phyloP scores from a whole-genome alignment of 2,797 vertebrate species.

The Halcyon leucocephala region DNA sequence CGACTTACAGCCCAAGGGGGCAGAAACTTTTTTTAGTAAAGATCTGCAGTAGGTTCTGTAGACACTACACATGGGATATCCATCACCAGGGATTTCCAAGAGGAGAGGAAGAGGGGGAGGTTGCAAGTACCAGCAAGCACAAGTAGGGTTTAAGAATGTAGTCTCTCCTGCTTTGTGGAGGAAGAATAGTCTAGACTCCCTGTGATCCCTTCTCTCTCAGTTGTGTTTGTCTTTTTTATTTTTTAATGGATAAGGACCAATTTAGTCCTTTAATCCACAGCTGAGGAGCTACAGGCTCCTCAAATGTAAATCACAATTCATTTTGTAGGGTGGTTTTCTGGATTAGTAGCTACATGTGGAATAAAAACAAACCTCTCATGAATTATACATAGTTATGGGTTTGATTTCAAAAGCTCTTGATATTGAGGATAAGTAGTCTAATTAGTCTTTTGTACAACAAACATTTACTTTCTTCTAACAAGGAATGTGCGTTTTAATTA shows the following conservation, averaged over 20 bases:
- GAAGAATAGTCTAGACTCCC: not conserved
- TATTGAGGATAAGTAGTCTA: not conserved
- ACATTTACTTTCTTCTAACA: not conserved
- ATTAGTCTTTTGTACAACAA: constrained; percentile 8
- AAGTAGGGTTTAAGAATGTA: not conserved
- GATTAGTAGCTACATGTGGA: not conserved
- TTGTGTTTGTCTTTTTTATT: not conserved
- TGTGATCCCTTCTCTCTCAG: not conserved
- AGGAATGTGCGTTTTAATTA: not conserved
- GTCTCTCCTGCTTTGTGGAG: not conserved
- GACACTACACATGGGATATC: not conserved
- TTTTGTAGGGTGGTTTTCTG: not conserved
- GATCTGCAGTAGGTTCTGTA: not conserved
- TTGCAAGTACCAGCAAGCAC: not conserved
- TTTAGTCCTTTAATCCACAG: not conserved
- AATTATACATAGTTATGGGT: not conserved
- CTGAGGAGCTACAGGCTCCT: not conserved
- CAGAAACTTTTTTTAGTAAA: not conserved
- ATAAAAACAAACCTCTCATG: not conserved
- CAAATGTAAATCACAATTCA: not conserved
- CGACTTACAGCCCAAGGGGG: not conserved
- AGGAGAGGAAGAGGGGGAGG: not conserved
- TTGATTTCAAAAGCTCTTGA: constrained; percentile 37
- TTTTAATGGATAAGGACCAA: not conserved
- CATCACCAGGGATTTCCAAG: not conserved